Conservation (phyloP, 2,113 vertebrate genomes). For the Gavia stellata region DNA sequence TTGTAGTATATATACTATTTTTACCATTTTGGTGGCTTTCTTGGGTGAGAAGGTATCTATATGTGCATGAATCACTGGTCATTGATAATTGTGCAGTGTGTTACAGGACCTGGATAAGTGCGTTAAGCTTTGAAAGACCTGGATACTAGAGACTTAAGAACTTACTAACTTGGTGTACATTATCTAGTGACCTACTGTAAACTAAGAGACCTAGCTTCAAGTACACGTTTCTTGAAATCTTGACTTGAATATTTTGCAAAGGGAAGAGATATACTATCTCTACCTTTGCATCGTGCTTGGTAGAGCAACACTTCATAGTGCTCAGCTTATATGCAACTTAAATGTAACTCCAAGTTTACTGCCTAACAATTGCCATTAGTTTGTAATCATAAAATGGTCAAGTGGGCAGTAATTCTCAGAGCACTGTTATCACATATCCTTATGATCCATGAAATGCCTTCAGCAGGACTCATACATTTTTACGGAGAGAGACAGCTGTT, state of each 20-base stretch:
- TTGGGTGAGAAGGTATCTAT: not conserved
- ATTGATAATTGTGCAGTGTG: fast-evolving
- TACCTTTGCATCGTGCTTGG: not conserved
- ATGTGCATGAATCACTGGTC: not conserved
- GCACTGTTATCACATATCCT: not conserved
- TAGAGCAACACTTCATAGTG: not conserved
- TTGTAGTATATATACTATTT: not conserved
- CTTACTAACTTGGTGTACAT: fast-evolving
- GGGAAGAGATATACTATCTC: not conserved
- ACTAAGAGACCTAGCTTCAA: not conserved
- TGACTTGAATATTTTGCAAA: not conserved
- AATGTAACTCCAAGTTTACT: not conserved
- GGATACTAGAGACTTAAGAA: not conserved
- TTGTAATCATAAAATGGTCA: constrained; percentile 47
- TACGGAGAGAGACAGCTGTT: constrained; percentile 24
- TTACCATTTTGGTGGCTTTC: not conserved
- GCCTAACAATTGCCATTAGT: not conserved
- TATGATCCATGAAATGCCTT: constrained; percentile 13
- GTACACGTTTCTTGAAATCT: not conserved
- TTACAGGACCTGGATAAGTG: not conserved
- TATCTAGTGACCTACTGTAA: not conserved
- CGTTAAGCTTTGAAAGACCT: not conserved
- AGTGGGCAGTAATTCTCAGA: constrained; percentile 33
- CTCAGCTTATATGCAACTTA: not conserved
- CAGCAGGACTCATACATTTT: constrained; percentile 29